Evolutionary conservation across 2,888 invertebrate species (phyloP).

Genomic region (Phyllotreta cruciferae): DNA sequence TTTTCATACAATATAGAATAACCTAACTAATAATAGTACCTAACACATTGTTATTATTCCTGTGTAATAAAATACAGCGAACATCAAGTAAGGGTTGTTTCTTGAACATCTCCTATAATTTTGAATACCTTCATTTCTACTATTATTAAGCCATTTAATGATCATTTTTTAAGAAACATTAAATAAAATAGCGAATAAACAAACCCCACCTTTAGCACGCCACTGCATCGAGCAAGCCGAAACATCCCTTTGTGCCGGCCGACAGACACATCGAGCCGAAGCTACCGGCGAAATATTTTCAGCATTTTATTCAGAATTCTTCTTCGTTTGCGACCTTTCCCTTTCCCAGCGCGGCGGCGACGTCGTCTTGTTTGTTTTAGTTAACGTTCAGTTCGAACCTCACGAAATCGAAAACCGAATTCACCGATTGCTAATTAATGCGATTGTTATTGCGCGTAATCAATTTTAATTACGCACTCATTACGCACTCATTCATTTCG

Average conservation of each 20-base stretch:
- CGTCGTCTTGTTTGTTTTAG: slow-evolving; percentile 32
- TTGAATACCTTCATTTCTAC: no score
- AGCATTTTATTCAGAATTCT: slow-evolving; percentile 38
- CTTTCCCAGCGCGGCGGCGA: slow-evolving; percentile 23
- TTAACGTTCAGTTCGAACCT: slow-evolving; percentile 31
- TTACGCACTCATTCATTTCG: slow-evolving; percentile 13
- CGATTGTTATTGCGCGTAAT: slow-evolving; percentile 36
- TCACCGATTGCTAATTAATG: slow-evolving; percentile 37
- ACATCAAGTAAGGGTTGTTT: no score
- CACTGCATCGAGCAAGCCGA: slow-evolving; percentile 32
- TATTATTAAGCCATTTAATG: no score
- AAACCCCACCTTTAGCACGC: slow-evolving; percentile 18
- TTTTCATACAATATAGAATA: no score
- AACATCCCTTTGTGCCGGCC: slow-evolving; percentile 46
- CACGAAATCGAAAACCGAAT: slow-evolving; percentile 37
- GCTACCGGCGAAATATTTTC: slow-evolving; percentile 52
- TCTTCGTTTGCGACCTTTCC: slow-evolving; percentile 25
- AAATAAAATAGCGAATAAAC: no score
- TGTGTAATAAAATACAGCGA: no score
- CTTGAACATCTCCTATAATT: no score
- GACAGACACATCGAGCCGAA: slow-evolving; percentile 49
- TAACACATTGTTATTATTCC: no score
- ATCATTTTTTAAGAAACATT: no score
- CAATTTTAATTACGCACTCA: slow-evolving; percentile 27
- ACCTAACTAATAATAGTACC: no score